A percentile compares a stretch with the other conserved stretches of the same genome.
These are phyloP conservation scores for Epinephelus malabaricus DNA, from an alignment of 2,797 vertebrate genomes.

Conservation along the genomic window DNA sequence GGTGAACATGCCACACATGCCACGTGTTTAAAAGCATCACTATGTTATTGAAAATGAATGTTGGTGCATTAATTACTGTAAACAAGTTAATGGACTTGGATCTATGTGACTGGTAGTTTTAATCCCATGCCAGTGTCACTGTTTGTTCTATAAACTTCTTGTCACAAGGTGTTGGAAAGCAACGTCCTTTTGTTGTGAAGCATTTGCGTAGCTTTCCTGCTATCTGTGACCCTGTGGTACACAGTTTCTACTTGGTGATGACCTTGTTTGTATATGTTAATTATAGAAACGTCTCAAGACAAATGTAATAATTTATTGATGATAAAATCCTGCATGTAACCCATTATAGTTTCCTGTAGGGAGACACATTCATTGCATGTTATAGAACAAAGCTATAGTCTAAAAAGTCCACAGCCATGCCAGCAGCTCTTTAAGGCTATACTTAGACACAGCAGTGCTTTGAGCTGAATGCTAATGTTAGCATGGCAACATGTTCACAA, in stretches of 20 bases:
- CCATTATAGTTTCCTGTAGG: constrained; percentile 26
- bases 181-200: background rate
- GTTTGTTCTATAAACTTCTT: background rate
- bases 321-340: constrained; percentile 17
- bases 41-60: background rate
- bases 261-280: constrained; percentile 28
- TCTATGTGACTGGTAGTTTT: background rate
- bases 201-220: background rate
- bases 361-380: constrained; percentile 9
- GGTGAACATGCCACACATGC: background rate
- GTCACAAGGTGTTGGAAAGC: background rate
- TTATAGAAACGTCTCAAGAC: constrained; percentile 29
- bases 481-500: background rate
- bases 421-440: background rate
- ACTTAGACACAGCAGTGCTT: background rate
- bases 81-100: background rate
- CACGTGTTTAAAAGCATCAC: background rate
- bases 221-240: background rate
- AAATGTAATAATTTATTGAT: constrained; percentile 48
- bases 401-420: background rate
- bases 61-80: background rate
- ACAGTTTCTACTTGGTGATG: background rate
- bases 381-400: background rate
- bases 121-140: background rate
- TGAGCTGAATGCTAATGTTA: background rate